Base-by-base conservation (phyloP, 2,888 invertebrate species). In the Athalia circularis region DNA sequence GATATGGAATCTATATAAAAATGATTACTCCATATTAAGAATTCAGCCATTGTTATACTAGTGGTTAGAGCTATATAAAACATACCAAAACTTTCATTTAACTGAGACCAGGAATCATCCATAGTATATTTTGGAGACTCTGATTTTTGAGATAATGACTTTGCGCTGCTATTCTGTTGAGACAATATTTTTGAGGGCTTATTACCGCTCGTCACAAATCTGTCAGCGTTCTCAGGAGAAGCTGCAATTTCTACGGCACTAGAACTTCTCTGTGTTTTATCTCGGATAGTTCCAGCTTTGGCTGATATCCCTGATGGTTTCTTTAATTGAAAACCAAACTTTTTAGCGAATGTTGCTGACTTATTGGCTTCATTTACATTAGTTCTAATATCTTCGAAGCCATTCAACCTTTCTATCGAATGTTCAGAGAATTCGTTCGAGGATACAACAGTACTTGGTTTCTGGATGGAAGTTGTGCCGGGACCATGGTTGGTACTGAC, bases 221-320 rank as follows among this genome's bases (percentile, higher is more conserved):
- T 50, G 11, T 77, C 54, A 4, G 52, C 70, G 3, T 70, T 65
- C 48, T 74, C 77, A 13, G 68, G 48, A 54, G 65, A 77, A n/a
- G 67, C 64, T 15, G 6, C 68, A 1, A 67, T 52, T 47, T 50
- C 70, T 3, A 15, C 50, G 5, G 48, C 50, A 3, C 6, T 6
- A 50, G 67, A 29, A 62, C 72, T 79, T 78, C 78, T 65, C n/a
- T 81, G 79, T 57, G 82, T 83, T 54, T 86, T 87, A 64, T 87
- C 84, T 83, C 85, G 85, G 78, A 88, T 81, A 67, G 85, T 83
- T 57, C 83, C 86, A 47, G 86, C 86, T 48, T 84, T 82, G 79
- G 85, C 87, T 3, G 85, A 84, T 29, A 85, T 88, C 87, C 80
- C 87, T 87, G 1, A 89, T 82, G 90, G 90, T 61, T 86, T 84